phyloP scores from a whole-genome alignment of 2,797 vertebrate genomes.

The Sus cebifrons region DNA sequence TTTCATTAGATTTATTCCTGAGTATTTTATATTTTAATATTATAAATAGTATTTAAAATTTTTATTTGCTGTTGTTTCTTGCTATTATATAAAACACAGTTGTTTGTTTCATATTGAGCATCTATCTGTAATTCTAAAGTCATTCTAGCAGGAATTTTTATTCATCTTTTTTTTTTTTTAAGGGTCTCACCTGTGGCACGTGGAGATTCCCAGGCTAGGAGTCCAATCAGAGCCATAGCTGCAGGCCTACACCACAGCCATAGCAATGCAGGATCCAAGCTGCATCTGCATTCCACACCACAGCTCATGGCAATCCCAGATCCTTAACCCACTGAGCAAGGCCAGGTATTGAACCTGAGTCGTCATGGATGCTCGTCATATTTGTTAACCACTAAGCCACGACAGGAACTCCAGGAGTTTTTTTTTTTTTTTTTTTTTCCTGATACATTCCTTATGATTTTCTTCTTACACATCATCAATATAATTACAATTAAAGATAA shows the following conservation, averaged over 20 bases:
- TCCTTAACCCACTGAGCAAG: too few relatives aligned
- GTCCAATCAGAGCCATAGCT: too few relatives aligned
- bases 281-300: too few relatives aligned
- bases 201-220: too few relatives aligned
- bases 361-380: too few relatives aligned
- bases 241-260: too few relatives aligned
- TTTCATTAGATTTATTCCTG: constrained; percentile 7
- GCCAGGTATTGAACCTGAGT: too few relatives aligned
- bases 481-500: background rate
- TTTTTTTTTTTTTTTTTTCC: background rate
- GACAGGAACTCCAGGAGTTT: background rate
- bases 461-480: background rate
- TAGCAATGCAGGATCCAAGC: too few relatives aligned
- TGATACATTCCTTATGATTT: background rate
- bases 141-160: background rate
- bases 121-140: constrained; percentile 40
- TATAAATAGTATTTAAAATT: background rate
- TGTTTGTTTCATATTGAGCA: background rate
- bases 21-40: background rate
- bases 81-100: background rate
- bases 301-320: too few relatives aligned
- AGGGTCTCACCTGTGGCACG: too few relatives aligned
- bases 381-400: too few relatives aligned
- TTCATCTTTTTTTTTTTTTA: too few relatives aligned
- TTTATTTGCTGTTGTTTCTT: constrained; percentile 11